These are phyloP conservation scores for Dugesia japonica DNA, from an alignment of 2,888 invertebrate species.

Conservation along the genomic window DNA sequence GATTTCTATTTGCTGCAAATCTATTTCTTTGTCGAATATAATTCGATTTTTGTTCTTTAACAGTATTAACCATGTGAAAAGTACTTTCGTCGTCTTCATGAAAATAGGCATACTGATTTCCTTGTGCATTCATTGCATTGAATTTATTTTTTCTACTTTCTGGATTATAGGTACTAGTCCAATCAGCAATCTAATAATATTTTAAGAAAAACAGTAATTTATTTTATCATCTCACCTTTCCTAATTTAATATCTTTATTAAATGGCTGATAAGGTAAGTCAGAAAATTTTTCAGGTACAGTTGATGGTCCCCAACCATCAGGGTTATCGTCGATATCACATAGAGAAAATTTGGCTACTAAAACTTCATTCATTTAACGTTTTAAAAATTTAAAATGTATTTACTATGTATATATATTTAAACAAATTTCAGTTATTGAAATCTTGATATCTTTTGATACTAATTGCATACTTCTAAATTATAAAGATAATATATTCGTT, in stretches of 20 bases:
- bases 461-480: too few species aligned
- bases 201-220: constrained; percentile 34
- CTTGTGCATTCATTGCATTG: constrained; percentile 47
- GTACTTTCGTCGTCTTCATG: constrained; percentile 96
- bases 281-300: constrained; percentile 75
- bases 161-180: constrained; percentile 2
- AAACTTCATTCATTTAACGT: background rate
- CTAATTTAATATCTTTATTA: constrained; percentile 88
- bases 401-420: too few species aligned
- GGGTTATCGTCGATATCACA: constrained; percentile 53
- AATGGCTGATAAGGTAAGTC: constrained; percentile 98
- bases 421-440: too few species aligned
- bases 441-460: too few species aligned
- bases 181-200: constrained; percentile 4
- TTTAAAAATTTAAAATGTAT: too few species aligned
- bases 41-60: constrained; percentile 49
- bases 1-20: constrained; percentile 17
- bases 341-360: constrained; percentile 40
- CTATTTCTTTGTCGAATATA: constrained; percentile 15
- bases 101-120: constrained; percentile 76
- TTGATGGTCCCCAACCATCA: constrained; percentile 88
- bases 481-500: too few species aligned
- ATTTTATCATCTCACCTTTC: constrained; percentile 61
- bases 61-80: constrained; percentile 90
- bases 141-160: constrained; percentile 1